Evolutionary conservation across 1,140 invertebrate species (phyloP).

Genomic region (Drosophila bipectinata): DNA sequence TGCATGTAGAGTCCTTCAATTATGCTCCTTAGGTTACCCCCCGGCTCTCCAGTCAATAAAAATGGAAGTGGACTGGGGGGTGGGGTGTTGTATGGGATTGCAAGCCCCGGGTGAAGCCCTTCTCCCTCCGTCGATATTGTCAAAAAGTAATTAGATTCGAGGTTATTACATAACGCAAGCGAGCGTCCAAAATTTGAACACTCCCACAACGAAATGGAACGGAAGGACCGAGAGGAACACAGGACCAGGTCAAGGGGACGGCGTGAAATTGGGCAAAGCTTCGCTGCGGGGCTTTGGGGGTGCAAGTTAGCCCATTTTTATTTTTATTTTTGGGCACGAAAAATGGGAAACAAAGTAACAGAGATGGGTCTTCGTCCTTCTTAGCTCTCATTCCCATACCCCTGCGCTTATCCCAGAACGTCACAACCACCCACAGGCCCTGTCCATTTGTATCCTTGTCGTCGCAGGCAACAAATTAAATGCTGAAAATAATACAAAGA

Average conservation of each 20-base stretch:
- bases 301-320: constrained; percentile 49
- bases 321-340: constrained; percentile 67
- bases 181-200: constrained; percentile 55
- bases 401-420: neutral
- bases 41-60: constrained; percentile 7
- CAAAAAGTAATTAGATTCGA: constrained; percentile 81
- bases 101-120: constrained; percentile 8
- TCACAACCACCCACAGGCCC: neutral
- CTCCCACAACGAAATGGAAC: constrained; percentile 20
- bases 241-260: neutral
- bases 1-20: constrained; percentile 42
- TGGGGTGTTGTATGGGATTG: constrained; percentile 5
- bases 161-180: constrained; percentile 76
- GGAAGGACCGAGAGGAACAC: neutral
- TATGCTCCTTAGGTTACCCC: constrained; percentile 20
- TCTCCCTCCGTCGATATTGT: constrained; percentile 54
- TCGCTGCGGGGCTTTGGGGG: neutral
- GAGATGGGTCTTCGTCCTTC: constrained; percentile 42
- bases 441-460: constrained; percentile 42
- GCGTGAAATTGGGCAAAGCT: constrained; percentile 3
- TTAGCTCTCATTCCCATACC: constrained; percentile 17
- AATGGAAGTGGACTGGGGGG: constrained; percentile 22
- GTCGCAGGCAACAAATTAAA: constrained; percentile 81
- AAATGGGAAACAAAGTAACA: constrained; percentile 70
- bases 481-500: constrained; percentile 82